These are phyloP conservation scores for Arctocebus calabarensis DNA, from an alignment of 2,797 vertebrate genomes.

Conservation along the genomic window DNA sequence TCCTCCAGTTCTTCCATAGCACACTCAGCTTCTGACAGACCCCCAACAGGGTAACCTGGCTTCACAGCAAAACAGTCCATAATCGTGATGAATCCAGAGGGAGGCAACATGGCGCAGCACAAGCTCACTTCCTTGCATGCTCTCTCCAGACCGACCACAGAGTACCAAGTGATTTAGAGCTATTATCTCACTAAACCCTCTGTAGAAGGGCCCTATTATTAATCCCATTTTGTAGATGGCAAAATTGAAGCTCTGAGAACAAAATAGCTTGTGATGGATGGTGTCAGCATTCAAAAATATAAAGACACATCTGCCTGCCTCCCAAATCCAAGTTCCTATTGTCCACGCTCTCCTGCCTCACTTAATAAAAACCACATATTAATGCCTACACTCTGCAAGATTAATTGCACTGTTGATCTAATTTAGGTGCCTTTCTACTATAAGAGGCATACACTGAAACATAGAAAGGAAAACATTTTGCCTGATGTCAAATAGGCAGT, in stretches of 20 bases:
- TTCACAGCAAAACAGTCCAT: not conserved
- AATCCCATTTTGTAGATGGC: not conserved
- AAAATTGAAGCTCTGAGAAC: not conserved
- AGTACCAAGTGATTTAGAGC: not conserved
- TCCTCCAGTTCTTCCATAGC: not conserved
- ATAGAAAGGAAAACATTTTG: constrained; percentile 29
- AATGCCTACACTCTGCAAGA: not conserved
- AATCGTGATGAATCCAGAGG: not conserved
- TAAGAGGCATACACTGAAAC: not conserved
- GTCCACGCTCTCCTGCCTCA: not conserved
- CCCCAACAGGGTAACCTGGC: not conserved
- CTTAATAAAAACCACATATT: not conserved
- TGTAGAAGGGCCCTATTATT: not conserved
- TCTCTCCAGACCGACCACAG: not conserved
- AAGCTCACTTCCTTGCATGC: not conserved
- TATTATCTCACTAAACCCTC: constrained; percentile 14
- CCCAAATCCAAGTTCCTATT: not conserved
- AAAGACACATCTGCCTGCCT: not conserved
- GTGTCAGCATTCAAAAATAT: not conserved
- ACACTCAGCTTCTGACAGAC: not conserved
- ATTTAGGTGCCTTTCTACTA: not conserved
- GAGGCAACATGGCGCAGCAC: not conserved
- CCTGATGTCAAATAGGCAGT: not conserved
- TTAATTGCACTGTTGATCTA: not conserved
- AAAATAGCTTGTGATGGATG: not conserved